A percentile compares a stretch with the other conserved stretches of the same genome.
These are phyloP conservation scores for Epizoanthus rinbou DNA, from an alignment of 92 coral and sea anemone genomes.

Conservation along the genomic window DNA sequence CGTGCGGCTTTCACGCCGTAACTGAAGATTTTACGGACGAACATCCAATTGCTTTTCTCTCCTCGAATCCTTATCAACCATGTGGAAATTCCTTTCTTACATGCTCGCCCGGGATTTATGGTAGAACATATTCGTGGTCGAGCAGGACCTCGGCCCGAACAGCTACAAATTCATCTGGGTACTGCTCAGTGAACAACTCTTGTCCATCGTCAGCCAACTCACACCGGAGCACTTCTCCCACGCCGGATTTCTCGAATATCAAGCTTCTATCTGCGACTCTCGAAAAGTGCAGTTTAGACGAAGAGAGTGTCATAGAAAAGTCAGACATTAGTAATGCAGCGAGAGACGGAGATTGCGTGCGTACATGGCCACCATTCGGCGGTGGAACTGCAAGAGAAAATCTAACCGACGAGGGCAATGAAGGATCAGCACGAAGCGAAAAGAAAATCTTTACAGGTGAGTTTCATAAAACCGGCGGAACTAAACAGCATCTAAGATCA, in stretches of 20 bases:
- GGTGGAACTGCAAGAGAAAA: not conserved
- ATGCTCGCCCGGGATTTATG: slow-evolving; percentile 51
- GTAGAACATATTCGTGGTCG: slow-evolving; percentile 77
- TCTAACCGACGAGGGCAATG: not conserved
- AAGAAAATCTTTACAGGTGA: slow-evolving; percentile 27
- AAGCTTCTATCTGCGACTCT: slow-evolving; percentile 74
- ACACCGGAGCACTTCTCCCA: slow-evolving; percentile 93
- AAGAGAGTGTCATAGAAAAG: slow-evolving; percentile 63
- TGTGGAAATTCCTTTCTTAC: slow-evolving; percentile 20
- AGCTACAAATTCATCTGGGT: slow-evolving; percentile 85
- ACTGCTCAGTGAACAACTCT: slow-evolving; percentile 89
- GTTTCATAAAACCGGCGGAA: not conserved
- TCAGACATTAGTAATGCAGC: slow-evolving; percentile 23
- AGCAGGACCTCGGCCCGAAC: slow-evolving; percentile 73
- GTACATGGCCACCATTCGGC: slow-evolving; percentile 19
- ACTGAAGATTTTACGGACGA: slow-evolving; percentile 7
- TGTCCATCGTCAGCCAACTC: slow-evolving; percentile 97
- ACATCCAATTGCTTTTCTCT: slow-evolving; percentile 28
- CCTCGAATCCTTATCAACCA: slow-evolving; percentile 39
- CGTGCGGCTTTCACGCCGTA: slow-evolving; percentile 33
- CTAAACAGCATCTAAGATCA: not conserved
- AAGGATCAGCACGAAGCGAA: not conserved
- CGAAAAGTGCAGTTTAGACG: slow-evolving; percentile 69
- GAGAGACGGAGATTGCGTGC: slow-evolving; percentile 29
- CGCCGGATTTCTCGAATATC: slow-evolving; percentile 90